Base-by-base conservation (phyloP, 2,113 vertebrate species). In the Oenanthe melanoleuca region DNA sequence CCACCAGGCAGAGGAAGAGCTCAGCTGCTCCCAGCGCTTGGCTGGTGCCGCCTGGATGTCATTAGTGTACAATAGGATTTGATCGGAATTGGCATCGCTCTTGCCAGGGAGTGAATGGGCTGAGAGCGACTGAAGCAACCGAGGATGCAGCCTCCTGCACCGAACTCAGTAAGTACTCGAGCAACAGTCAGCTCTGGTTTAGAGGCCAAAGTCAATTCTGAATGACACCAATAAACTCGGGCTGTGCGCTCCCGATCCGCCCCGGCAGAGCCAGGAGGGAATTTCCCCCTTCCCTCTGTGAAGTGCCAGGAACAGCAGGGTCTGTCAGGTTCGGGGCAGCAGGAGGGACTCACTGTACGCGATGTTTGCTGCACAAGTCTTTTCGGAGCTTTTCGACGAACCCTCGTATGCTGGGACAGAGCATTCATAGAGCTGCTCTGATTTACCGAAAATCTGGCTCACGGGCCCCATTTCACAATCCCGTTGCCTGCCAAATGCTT, bases 21-120 rank as follows among this genome's bases (percentile, higher is more conserved):
- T 95, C 96, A 95, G 94, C 95, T 94, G 94, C 81, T 90, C 80
- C n/a, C 61, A 34, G 82, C 75, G 13, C 70, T 92, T 72, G 94
- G 95, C 95, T 89, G 28, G 38, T 47, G 84, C 77, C 26, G 26
- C 49, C 93, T 26, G 73, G 53, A 87, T 96, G 87, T 96, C 96
- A 93, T 89, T 74, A 79, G 78, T 24, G 57, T 89, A 92, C 91
- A 87, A 88, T 59, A 6, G 89, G 70, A 63, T 44, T 94, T 93
- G 92, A 95, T 92, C 82, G 53, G 75, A 90, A 90, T 18, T 96
- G 95, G 94, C 88, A 88, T 23, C 24, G 5, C 8, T 70, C 60
- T 67, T 88, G 79, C 83, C 2, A 38, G 59, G n/a, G 34, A 89
- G 37, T 28, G 86, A 86, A 88, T 29, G 79, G 86, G 69, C 71